Conservation (phyloP, 2,888 invertebrate genomes). For the Cheilosia vulpina region DNA sequence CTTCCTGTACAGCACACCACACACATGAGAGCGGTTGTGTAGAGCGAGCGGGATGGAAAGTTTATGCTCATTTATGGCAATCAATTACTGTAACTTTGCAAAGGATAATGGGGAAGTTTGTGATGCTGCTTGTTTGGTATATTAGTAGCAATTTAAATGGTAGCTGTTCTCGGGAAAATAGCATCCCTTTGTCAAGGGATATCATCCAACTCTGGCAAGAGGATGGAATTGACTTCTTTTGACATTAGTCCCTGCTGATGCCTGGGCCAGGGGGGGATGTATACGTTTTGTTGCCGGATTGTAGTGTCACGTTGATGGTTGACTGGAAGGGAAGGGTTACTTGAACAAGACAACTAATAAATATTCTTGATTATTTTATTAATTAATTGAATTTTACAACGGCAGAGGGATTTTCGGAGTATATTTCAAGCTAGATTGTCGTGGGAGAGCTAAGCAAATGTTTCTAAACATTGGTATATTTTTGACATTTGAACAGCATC, state of each 20-base stretch:
- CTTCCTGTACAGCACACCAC: conserved; percentile 33
- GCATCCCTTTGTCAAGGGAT: conserved; percentile 66
- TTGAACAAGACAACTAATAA: conserved; percentile 67
- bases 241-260: conserved; percentile 16
- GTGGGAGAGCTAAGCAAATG: neutral
- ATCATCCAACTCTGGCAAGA: conserved; percentile 32
- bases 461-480: too few relatives aligned
- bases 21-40: neutral
- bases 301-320: conserved; percentile 19
- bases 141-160: conserved; percentile 76
- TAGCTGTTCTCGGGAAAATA: conserved; percentile 75
- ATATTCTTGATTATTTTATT: conserved; percentile 70
- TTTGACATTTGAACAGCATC: too few relatives aligned
- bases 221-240: conserved; percentile 63
- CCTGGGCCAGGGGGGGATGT: neutral
- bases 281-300: neutral
- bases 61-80: conserved; percentile 70
- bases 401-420: conserved; percentile 11
- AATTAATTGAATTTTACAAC: conserved; percentile 61
- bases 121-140: conserved; percentile 74
- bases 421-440: neutral
- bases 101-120: conserved; percentile 62
- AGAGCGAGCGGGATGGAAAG: conserved; percentile 32
- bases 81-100: conserved; percentile 73
- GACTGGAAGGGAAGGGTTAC: conserved; percentile 51